Base-by-base conservation (phyloP, 92 coral and sea anemone species). In the Anthopleura xanthogrammica region DNA sequence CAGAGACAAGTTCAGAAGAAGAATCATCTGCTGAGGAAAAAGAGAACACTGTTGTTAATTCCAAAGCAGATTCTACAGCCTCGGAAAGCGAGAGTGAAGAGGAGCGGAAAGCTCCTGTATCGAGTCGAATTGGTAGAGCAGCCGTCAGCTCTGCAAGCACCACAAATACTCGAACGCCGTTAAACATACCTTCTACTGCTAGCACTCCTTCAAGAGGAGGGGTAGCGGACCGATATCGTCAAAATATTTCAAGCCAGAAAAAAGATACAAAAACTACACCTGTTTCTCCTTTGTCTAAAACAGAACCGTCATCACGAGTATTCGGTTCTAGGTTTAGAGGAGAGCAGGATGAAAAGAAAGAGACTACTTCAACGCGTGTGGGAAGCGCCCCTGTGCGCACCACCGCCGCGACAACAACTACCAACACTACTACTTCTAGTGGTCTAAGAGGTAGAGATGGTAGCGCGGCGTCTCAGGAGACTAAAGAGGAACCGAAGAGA, bases 371-470 rank as follows among this genome's bases (percentile, higher is more conserved):
- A 73, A 77, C 93, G 39, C 90, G 93, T 85, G 76, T 75, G 60
- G 88, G 80, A 71, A 89, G 85, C 52, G 83, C 72, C 65, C 91
- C 95, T 3, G 74, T 85, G 75, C 92, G 93, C 60, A 94, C 98
- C n/a, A 91, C 92, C 70, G 98, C 90, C 17, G 79, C 84, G 17
- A 71, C 98, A 17, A 94, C 98, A 54, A 89, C 89, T 85, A 89
- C 92, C 29, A 66, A 88, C 4, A 54, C 98, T 39, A 91, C 94
- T 16, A 84, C 89, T 5, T 84, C 86, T 82, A 86, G 86, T 87
- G 82, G 77, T 71, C 52, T 86, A 66, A 83, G 93, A 77, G 85
- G 89, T 39, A 80, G 95, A 73, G 76, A 52, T 17, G 86, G 86
- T 75, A 60, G 92, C 40, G 84, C 85, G n/a, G 86, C 98, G 71